Percentiles rank a stretch among this genome's conserved stretches.
Evolutionary conservation across 1,140 invertebrate species (phyloP).

Genomic region (Zaprionus kolodkinae): DNA sequence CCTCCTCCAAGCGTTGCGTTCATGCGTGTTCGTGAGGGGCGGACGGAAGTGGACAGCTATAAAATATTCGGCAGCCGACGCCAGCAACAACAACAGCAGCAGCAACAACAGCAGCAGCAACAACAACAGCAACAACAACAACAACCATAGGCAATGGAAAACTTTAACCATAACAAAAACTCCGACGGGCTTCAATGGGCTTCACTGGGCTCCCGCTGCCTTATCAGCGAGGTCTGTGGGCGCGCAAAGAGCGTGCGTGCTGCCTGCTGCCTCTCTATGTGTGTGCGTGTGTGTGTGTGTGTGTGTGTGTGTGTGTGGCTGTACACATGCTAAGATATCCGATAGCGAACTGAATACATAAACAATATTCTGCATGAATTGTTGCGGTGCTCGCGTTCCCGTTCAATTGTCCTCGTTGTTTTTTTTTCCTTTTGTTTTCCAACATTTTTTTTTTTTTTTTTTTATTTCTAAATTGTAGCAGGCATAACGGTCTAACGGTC

Average conservation of each 20-base stretch:
- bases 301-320: slow-evolving; percentile 9
- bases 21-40: slow-evolving; percentile 2
- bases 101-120: slow-evolving; percentile 10
- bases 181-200: slow-evolving; percentile 19
- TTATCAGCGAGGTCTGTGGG: slow-evolving; percentile 50
- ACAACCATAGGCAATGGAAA: slow-evolving; percentile 20
- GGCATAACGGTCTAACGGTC: slow-evolving; percentile 3
- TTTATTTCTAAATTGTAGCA: not conserved
- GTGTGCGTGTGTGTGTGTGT: slow-evolving; percentile 1
- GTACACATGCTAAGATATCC: slow-evolving; percentile 45
- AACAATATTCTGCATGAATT: slow-evolving; percentile 71
- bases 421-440: not conserved
- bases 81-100: slow-evolving; percentile 5
- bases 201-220: slow-evolving; percentile 22
- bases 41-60: slow-evolving; percentile 65
- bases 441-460: not conserved
- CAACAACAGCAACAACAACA: not conserved
- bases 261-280: not conserved
- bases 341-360: slow-evolving; percentile 67
- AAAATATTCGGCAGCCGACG: slow-evolving; percentile 51
- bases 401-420: slow-evolving; percentile 19
- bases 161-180: slow-evolving; percentile 72
- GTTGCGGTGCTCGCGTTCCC: slow-evolving; percentile 47
- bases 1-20: too few species aligned
- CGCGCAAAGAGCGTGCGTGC: slow-evolving; percentile 37